Percentiles rank a stretch among this genome's conserved stretches.
phyloP scores from a whole-genome alignment of 2,797 vertebrate genomes.

The Simalia tracyae region DNA sequence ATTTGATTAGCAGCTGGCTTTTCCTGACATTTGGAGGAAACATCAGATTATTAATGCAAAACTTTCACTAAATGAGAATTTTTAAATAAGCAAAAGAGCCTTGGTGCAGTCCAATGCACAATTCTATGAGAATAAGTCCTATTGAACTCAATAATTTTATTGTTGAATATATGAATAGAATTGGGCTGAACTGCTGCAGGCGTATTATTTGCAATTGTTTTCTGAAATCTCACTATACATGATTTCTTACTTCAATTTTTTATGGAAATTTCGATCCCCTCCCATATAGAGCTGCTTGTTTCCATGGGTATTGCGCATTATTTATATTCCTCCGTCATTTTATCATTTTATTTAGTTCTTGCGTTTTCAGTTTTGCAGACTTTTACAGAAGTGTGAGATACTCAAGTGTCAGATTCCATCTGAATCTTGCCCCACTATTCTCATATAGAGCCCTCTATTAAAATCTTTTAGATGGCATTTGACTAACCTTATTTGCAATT shows the following conservation, averaged over 20 bases:
- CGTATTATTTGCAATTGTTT: neutral
- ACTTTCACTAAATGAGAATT: constrained; percentile 54
- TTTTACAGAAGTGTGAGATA: neutral
- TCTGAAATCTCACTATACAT: constrained; percentile 32
- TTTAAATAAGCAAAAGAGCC: neutral
- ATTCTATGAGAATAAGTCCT: neutral
- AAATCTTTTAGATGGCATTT: neutral
- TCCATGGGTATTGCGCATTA: constrained; percentile 47
- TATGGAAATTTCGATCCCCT: constrained; percentile 42
- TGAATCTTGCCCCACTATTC: neutral
- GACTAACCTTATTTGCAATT: neutral
- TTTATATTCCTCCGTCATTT: constrained; percentile 45
- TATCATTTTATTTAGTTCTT: constrained; percentile 27
- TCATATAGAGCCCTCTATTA: neutral
- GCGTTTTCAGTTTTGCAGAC: constrained; percentile 39
- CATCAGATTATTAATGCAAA: constrained; percentile 23
- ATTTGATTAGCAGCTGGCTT: constrained; percentile 63
- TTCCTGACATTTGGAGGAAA: constrained; percentile 59
- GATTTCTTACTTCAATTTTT: constrained; percentile 41
- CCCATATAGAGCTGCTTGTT: constrained; percentile 16
- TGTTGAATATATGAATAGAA: neutral
- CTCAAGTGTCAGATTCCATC: constrained; percentile 18
- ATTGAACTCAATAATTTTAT: neutral
- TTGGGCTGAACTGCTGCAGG: neutral
- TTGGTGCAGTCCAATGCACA: too few relatives aligned